Base-by-base conservation (phyloP, 2,888 invertebrate genomes). In the Coelopa pilipes region DNA sequence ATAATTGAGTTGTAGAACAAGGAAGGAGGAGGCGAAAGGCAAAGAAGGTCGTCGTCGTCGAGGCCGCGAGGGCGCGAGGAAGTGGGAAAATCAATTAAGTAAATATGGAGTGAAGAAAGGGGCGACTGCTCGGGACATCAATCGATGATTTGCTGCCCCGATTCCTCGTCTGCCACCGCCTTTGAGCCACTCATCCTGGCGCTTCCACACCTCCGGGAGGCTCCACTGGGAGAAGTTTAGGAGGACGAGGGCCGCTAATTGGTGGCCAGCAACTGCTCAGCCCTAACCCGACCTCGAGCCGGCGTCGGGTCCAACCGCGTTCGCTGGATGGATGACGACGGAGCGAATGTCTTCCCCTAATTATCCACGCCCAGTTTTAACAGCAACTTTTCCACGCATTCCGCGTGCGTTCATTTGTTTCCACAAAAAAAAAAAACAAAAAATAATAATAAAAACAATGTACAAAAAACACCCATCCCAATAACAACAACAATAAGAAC, bases 1-100 rank as follows among this genome's bases (percentile, higher is more conserved):
- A 82, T 82, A 82, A 83, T 83, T 82, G 82, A 82, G 79, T 80
- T 81, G 79, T 82, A 24, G 34, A 19, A 19, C 19, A 65, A 46
- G 9, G 60, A 62, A 65, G 47, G 47, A 46, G 12, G 4, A 50
- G 9, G 24, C 49, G 17, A 34, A 15, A 45, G 12, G 4, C n/a
- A 19, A 13, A 46, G 63, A 46, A 9, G 17, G 46, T 46, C n/a
- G 46, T 46, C 17, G 57, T 69, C 69, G 46, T 19, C n/a, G n/a
- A n/a, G 34, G 19, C 21, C 46, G 50, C 34, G 34, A 34, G 34
- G 7, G 7, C 4, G 7, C 34, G 34, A 34, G 2, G 7, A 34
- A 4, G 34, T 34, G 34, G 34, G 34, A 34, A 34, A 13, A 62
- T 62, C 34, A 62, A 62, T 19, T 19, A 34, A 24, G 15, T 15